Base-by-base conservation (phyloP, 1,140 invertebrate genomes). In the Tetramorium alpestre region DNA sequence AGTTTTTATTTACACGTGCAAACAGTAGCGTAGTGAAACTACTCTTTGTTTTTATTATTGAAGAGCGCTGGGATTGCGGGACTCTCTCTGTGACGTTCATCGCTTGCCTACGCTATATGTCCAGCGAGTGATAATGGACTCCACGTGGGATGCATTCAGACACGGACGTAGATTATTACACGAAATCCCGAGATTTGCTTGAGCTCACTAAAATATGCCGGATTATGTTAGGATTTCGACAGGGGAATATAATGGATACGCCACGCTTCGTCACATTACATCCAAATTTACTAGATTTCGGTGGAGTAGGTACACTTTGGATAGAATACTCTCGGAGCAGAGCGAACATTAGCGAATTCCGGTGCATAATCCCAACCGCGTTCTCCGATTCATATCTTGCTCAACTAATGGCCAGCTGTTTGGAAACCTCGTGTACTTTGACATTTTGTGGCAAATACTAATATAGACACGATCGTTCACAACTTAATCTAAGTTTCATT, bases 401-500 rank as follows among this genome's bases (percentile, higher is more conserved):
- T 16, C n/a, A 60, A 49, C 65, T 60, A 25, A 25, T 22, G 80
- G 25, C 67, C 80, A 60, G 41, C 25, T n/a, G 38, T 28, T 44
- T 47, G 25, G 11, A 73, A 47, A 3, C 56, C 65, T 22, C 25
- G 11, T 18, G 25, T 82, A 72, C 25, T 60, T 38, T 69, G 80
- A 72, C 78, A 82, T 47, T 47, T 72, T 72, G 22, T 13, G 13
- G 22, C 80, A 70, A 49, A 60, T 11, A 11, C 13, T 25, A 11
- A 22, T 13, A 18, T 22, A 73, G 18, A 84, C 41, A 10, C 65
- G 51, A 16, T 11, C n/a, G 28, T 58, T 44, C 11, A 47, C 51
- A 58, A 58, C 47, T 81, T 81, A 41, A 73, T 73, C 25, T 60
- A 28, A 82, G 70, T 82, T 82, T 58, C 67, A 82, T 58, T 72